A percentile compares a stretch with the other conserved stretches of the same genome.
Evolutionary conservation across 2,888 invertebrate species (phyloP).

Genomic region (Athalia circularis): DNA sequence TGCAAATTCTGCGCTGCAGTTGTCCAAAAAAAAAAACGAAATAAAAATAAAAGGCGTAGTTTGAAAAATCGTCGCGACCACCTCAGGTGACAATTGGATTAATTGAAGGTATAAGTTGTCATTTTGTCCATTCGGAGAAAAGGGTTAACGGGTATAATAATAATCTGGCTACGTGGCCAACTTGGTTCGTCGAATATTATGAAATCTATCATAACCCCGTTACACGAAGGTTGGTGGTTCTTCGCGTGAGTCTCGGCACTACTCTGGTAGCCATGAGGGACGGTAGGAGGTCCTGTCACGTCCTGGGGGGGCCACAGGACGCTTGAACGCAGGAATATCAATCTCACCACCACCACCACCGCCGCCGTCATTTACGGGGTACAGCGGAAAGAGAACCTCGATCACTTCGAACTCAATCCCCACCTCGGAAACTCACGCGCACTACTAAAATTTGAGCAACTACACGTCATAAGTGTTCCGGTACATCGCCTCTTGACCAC

Average conservation of each 20-base stretch:
- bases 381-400: background rate
- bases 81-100: background rate
- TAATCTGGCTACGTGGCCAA: background rate
- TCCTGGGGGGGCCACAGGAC: conserved; percentile 56
- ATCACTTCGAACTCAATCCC: background rate
- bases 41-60: too few species aligned
- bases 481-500: conserved; percentile 1
- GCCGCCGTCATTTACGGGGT: background rate
- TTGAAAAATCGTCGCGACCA: conserved; percentile 23
- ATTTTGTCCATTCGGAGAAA: conserved; percentile 34
- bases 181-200: conserved; percentile 33
- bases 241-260: conserved; percentile 16
- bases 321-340: conserved; percentile 57
- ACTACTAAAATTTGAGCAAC: background rate
- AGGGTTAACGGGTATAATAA: conserved; percentile 7
- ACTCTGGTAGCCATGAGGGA: conserved; percentile 45
- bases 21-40: background rate
- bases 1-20: background rate
- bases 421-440: background rate
- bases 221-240: too few species aligned
- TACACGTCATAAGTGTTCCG: background rate
- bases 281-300: conserved; percentile 62
- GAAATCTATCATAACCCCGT: conserved; percentile 42
- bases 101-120: conserved; percentile 6
- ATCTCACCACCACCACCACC: conserved; percentile 61